Evolutionary conservation across 2,888 invertebrate genomes (phyloP).

Genomic region (Diarsia brunnea): DNA sequence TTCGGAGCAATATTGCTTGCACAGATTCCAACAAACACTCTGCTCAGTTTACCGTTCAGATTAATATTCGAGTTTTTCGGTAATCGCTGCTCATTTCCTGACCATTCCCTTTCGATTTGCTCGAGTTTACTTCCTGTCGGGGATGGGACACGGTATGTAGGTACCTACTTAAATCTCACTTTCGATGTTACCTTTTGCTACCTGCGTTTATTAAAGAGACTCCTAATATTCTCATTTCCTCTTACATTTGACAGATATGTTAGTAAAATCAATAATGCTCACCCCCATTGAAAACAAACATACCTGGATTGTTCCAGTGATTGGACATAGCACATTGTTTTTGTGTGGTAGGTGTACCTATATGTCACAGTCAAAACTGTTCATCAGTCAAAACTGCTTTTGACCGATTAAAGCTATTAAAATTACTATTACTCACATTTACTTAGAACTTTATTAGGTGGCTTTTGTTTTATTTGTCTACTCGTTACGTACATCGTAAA

Average conservation of each 20-base stretch:
- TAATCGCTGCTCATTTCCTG: constrained; percentile 28
- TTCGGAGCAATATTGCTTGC: not conserved
- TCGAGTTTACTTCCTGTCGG: constrained; percentile 18
- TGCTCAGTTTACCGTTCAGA: not conserved
- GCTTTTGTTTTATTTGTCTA: too few species aligned
- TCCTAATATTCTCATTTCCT: not conserved
- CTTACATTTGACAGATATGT: not conserved
- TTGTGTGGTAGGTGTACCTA: too few species aligned
- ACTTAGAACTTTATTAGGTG: too few species aligned
- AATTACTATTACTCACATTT: too few species aligned
- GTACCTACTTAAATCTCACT: not conserved
- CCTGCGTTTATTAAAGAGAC: not conserved
- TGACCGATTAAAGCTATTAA: too few species aligned
- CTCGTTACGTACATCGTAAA: too few species aligned
- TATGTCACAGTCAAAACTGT: too few species aligned
- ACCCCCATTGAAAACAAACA: not conserved
- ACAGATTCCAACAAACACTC: not conserved
- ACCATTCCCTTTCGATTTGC: constrained; percentile 27
- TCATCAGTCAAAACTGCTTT: too few species aligned
- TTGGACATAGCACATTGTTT: too few species aligned
- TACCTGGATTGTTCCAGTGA: not conserved
- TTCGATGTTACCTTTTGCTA: not conserved
- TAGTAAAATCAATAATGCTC: not conserved
- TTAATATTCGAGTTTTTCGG: constrained; percentile 28
- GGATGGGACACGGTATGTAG: constrained; percentile 10